Evolutionary conservation across 2,888 invertebrate genomes (phyloP).

Genomic region (Azorinus chamasolen): DNA sequence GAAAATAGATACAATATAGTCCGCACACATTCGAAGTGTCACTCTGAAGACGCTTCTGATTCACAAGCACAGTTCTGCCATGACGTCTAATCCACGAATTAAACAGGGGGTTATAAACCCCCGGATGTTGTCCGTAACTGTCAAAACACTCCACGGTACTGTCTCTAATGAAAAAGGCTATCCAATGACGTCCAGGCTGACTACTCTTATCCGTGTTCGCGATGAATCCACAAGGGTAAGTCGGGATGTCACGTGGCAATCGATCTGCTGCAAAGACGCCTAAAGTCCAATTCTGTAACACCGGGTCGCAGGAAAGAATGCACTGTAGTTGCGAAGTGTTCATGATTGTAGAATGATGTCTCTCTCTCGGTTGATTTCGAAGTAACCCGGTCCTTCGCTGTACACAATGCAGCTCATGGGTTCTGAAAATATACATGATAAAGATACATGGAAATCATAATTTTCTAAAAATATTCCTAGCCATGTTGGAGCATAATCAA

Average conservation of each 20-base stretch:
- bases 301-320: slow-evolving; percentile 3
- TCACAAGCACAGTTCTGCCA: neutral
- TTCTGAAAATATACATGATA: too few species aligned
- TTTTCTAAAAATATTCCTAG: too few species aligned
- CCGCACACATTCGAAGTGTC: too few species aligned
- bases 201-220: slow-evolving; percentile 19
- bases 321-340: slow-evolving; percentile 28
- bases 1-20: too few species aligned
- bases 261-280: slow-evolving; percentile 20
- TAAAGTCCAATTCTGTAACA: neutral
- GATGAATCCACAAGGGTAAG: slow-evolving; percentile 24
- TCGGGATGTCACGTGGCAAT: neutral
- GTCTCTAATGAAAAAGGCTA: slow-evolving; percentile 25
- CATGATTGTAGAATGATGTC: slow-evolving; percentile 23
- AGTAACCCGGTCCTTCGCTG: slow-evolving; percentile 27
- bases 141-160: slow-evolving; percentile 2
- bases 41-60: too few species aligned
- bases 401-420: slow-evolving; percentile 12
- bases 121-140: slow-evolving; percentile 1
- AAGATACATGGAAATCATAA: neutral
- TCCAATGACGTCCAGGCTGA: slow-evolving; percentile 26
- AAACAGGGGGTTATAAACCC: slow-evolving; percentile 4
- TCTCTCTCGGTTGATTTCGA: slow-evolving; percentile 20
- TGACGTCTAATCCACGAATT: slow-evolving; percentile 1
- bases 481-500: too few species aligned